Base-by-base conservation (phyloP, 2,888 invertebrate genomes). In the Macaria liturata region DNA sequence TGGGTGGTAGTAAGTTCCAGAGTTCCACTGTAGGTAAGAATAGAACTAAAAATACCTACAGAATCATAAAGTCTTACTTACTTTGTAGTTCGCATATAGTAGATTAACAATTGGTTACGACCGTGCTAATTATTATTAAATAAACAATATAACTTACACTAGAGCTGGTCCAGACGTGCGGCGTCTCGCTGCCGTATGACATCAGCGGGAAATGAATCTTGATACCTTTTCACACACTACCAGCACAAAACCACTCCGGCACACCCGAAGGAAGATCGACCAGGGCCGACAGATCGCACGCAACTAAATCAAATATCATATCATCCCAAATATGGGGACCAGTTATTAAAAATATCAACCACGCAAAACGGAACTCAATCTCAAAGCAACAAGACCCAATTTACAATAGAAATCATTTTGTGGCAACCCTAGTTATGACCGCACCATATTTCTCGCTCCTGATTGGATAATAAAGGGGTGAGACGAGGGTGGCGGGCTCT, bases 191-290 rank as follows among this genome's bases (percentile, higher is more conserved):
- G 68, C 90, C 88, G 87, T 91, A 90, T 67, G 92, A 91, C 92
- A 92, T 92, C 84, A 91, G 91, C 86, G 91, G 91, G 91, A 91
- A 91, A 91, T 91, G 91, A 91, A 91, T 91, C 80, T 91, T 91
- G 91, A 88, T 74, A 81, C 83, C 75, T 85, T 81, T 79, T 57
- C 71, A 75, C 75, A 72, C 74, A 75, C 78, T 67, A 72, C 72
- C 49, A 48, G 66, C 63, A 69, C 59, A 34, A 72, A 78, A 80
- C 65, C 50, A 62, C 65, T 47, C 67, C 67, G 70, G 67, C 58
- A 39, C 54, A 48, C 59, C 45, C 20, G 51, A 32, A 31, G 32
- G 40, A 57, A 62, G 32, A 64, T 57, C 66, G 65, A 74, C 73
- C 69, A 62, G 57, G 59, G 54, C 63, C 71, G 51, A 57, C 63